Conservation (phyloP, 2,888 invertebrate species). For the Amphimallon solstitiale region DNA sequence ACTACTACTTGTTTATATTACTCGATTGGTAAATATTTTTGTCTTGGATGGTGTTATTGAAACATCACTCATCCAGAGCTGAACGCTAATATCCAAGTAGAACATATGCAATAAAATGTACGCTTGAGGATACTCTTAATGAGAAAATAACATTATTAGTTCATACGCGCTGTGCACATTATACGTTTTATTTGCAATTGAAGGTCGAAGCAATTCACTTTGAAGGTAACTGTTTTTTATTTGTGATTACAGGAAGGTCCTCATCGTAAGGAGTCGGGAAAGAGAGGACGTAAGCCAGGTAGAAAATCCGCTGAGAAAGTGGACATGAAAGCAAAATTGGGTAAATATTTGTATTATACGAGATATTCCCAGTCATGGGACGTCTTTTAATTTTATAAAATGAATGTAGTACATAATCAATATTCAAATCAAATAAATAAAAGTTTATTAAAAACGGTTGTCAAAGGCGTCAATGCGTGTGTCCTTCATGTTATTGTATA, state of each 20-base stretch:
- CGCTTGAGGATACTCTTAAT: conserved; percentile 1
- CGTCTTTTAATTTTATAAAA: too few species aligned
- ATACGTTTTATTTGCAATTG: conserved; percentile 25
- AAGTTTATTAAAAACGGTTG: too few species aligned
- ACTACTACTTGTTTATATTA: conserved; percentile 34
- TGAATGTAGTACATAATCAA: too few species aligned
- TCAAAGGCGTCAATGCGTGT: too few species aligned
- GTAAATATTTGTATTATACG: conserved; percentile 63
- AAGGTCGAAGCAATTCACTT: conserved; percentile 23
- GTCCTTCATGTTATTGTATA: too few species aligned
- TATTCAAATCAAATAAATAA: too few species aligned
- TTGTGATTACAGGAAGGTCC: conserved; percentile 67
- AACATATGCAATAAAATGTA: not conserved
- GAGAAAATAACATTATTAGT: conserved; percentile 6
- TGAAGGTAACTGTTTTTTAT: conserved; percentile 31
- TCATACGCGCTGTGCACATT: not conserved
- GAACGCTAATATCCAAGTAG: not conserved
- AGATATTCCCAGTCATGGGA: too few species aligned
- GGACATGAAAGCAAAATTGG: conserved; percentile 94
- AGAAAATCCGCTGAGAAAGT: conserved; percentile 88
- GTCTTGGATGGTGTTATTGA: conserved; percentile 18
- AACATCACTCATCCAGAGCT: conserved; percentile 12
- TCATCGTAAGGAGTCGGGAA: conserved; percentile 82
- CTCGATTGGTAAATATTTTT: not conserved
- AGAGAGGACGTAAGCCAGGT: conserved; percentile 89